These are phyloP conservation scores for Hydrocynus forskahlii DNA, from an alignment of 2,797 vertebrate species.

Conservation along the genomic window DNA sequence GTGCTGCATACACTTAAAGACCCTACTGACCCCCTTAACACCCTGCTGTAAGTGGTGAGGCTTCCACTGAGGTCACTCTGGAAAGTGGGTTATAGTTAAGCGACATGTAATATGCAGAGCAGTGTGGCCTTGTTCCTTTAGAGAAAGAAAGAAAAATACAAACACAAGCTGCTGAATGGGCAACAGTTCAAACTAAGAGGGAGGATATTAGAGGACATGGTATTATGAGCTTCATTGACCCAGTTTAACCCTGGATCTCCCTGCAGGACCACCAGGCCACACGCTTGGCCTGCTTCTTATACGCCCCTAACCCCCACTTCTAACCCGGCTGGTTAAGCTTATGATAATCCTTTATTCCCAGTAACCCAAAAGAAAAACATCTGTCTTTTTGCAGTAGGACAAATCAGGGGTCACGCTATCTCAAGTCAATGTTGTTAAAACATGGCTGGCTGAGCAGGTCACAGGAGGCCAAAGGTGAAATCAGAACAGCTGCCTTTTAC, in stretches of 20 bases:
- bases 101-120: neutral
- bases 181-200: neutral
- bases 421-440: neutral
- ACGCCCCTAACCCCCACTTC: neutral
- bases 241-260: neutral
- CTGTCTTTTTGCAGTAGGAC: neutral
- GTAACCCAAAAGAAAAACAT: neutral
- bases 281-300: slow-evolving; percentile 3
- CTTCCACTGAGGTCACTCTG: slow-evolving; percentile 2
- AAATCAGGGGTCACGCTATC: neutral
- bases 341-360: slow-evolving; percentile 6
- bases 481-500: neutral
- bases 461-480: neutral
- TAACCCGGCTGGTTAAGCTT: slow-evolving; percentile 4
- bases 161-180: neutral
- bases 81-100: slow-evolving; percentile 26
- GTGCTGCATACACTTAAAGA: slow-evolving; percentile 32
- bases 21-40: neutral
- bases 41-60: slow-evolving; percentile 24
- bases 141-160: neutral
- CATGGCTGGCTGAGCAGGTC: neutral
- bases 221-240: neutral
- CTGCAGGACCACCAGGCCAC: neutral
- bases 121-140: neutral
- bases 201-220: neutral